These are phyloP conservation scores for Pipistrellus nathusii DNA, from an alignment of 2,797 vertebrate genomes.

Conservation along the genomic window DNA sequence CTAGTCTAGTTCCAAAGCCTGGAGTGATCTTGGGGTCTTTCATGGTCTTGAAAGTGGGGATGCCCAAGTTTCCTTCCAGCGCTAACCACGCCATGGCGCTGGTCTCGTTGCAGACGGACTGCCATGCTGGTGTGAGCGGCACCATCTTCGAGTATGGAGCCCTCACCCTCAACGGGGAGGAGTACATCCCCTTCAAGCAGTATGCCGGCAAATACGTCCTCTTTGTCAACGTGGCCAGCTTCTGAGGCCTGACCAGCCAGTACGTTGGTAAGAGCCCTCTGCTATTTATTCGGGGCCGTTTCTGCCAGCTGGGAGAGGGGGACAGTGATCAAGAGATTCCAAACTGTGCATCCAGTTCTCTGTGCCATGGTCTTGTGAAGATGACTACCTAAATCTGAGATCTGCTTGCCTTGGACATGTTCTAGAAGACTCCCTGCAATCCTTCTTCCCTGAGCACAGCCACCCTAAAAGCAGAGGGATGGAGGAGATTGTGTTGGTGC, in stretches of 20 bases:
- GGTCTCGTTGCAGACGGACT: constrained; percentile 68
- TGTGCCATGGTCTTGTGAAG: neutral
- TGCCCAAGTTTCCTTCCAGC: neutral
- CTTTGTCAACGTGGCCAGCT: constrained; percentile 96
- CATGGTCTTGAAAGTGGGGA: neutral
- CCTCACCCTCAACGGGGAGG: constrained; percentile 89
- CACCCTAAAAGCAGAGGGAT: neutral
- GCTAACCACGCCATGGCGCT: neutral
- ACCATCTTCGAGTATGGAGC: constrained; percentile 92
- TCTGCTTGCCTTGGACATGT: neutral
- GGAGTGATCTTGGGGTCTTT: neutral
- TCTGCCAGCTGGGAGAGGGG: rapidly evolving
- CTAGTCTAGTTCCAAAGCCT: neutral
- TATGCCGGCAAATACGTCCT: constrained; percentile 92
- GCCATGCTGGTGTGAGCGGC: constrained; percentile 62
- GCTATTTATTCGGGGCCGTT: neutral
- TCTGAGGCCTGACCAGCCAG: constrained; percentile 94
- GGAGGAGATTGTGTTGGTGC: neutral
- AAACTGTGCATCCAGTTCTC: neutral
- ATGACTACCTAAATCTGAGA: neutral
- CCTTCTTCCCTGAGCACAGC: neutral
- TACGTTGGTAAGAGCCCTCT: constrained; percentile 90
- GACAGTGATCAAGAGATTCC: neutral
- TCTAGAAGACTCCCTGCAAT: neutral
- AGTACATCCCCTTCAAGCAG: constrained; percentile 89